Evolutionary conservation across 2,888 invertebrate genomes (phyloP).

Genomic region (Nezara viridula): DNA sequence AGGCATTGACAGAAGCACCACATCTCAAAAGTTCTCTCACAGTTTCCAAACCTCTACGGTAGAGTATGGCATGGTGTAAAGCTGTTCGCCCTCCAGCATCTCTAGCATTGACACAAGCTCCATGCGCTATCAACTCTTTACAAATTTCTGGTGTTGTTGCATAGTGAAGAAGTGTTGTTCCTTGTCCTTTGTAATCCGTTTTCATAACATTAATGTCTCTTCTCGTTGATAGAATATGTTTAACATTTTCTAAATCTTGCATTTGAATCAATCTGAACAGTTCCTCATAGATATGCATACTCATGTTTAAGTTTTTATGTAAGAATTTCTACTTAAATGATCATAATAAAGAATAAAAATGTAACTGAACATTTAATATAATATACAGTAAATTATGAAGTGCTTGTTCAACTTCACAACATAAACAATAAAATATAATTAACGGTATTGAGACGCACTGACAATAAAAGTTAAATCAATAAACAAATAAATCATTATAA

Average conservation of each 20-base stretch:
- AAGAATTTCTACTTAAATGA: background rate
- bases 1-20: background rate
- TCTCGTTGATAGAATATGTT: background rate
- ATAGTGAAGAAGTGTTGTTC: slow-evolving; percentile 3
- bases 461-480: background rate
- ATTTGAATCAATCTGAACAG: background rate
- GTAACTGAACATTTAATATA: background rate
- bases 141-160: background rate
- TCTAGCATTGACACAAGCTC: background rate
- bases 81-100: background rate
- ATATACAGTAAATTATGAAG: background rate
- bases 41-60: background rate
- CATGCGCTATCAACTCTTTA: background rate
- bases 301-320: background rate
- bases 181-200: background rate
- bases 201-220: background rate
- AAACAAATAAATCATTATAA: background rate
- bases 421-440: background rate
- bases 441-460: background rate
- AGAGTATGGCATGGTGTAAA: background rate
- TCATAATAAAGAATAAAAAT: background rate
- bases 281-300: background rate
- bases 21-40: slow-evolving; percentile 13
- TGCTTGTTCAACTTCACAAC: background rate
- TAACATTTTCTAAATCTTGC: background rate